Base-by-base conservation (phyloP, 1,140 invertebrate genomes). In the Megalonaias nervosa region DNA sequence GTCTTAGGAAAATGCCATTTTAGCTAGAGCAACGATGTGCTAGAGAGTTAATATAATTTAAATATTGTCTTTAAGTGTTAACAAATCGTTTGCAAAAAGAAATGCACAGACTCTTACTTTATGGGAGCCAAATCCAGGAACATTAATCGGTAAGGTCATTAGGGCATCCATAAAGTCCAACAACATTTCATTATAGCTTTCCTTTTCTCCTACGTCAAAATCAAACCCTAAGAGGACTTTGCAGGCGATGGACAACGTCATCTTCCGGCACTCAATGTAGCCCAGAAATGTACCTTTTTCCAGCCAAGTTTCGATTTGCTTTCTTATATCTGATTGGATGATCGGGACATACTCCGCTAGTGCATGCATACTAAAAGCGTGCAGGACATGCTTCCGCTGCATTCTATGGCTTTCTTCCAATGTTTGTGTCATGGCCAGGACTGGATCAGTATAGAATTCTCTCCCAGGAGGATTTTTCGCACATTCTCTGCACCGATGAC, bases 401-500 rank as follows among this genome's bases (percentile, higher is more conserved):
- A 67, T 16, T 68, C 64, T 64, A 60, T 87, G 86, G 14, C 78
- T 38, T 23, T 79, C 38, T 12, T 83, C 81, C 26, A 64, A 55
- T 17, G 74, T 66, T 56, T 74, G 71, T 6, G 75, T 38, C 17
- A 88, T 60, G 21, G 77, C 80, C 79, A 79, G 17, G 57, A 66
- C 21, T 67, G 71, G 0, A 77, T 69, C 2, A 88, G 78, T 2
- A 71, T n/a, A 9, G 58, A 23, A 26, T 84, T 81, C 60, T 88
- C 86, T n/a, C 77, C 80, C 61, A 67, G 64, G 21, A 87, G 65
- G 68, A 87, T 80, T 60, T 69, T 75, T 23, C 65, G 58, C 15
- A 88, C 71, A 66, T 87, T 81, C 0, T 81, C 81, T 31, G 75
- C 81, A 5, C 85, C 84, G 6, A 81, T 75, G 17, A 87, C 81